Evolutionary conservation across 2,113 vertebrate genomes (phyloP).

Genomic region (Menidia beryllina): DNA sequence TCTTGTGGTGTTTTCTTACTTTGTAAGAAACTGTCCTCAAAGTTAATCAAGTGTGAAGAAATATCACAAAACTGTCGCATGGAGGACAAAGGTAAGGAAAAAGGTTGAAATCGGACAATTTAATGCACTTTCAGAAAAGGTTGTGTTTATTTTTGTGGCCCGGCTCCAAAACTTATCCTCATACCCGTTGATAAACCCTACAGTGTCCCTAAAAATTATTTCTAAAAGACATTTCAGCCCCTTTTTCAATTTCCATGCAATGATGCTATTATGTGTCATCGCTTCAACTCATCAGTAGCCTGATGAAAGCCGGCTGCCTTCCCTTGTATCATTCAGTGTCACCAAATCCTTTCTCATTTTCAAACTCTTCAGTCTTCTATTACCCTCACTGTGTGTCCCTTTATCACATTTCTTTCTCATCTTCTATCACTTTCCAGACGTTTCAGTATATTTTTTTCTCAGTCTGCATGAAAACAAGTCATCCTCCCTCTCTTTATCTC

Average conservation of each 20-base stretch:
- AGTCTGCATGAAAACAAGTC: slow-evolving; percentile 12
- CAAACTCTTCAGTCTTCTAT: slow-evolving; percentile 53
- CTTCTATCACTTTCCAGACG: slow-evolving; percentile 6
- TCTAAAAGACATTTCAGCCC: slow-evolving; percentile 25
- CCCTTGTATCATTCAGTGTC: slow-evolving; percentile 58
- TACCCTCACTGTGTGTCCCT: slow-evolving; percentile 31
- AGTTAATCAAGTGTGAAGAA: background rate
- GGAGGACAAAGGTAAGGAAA: slow-evolving; percentile 1
- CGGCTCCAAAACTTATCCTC: background rate
- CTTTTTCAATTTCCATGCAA: slow-evolving; percentile 59
- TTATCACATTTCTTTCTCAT: slow-evolving; percentile 24
- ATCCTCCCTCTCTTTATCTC: slow-evolving; percentile 11
- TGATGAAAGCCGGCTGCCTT: slow-evolving; percentile 50
- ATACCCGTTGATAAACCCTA: slow-evolving; percentile 17
- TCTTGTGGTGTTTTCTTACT: background rate
- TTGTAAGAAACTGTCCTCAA: background rate
- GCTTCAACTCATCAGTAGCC: slow-evolving; percentile 48
- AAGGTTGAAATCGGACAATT: slow-evolving; percentile 10
- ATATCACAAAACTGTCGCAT: background rate
- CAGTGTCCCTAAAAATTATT: slow-evolving; percentile 21
- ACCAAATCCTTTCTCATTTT: slow-evolving; percentile 63
- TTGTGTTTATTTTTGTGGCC: slow-evolving; percentile 28
- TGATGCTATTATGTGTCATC: slow-evolving; percentile 47
- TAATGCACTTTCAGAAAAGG: slow-evolving; percentile 3
- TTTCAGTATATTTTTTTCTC: slow-evolving; percentile 33